Evolutionary conservation across 92 coral and sea anemone genomes (phyloP), one percentile per base, ranked within the genome.

Genomic region (Epizoanthus stellaris): DNA sequence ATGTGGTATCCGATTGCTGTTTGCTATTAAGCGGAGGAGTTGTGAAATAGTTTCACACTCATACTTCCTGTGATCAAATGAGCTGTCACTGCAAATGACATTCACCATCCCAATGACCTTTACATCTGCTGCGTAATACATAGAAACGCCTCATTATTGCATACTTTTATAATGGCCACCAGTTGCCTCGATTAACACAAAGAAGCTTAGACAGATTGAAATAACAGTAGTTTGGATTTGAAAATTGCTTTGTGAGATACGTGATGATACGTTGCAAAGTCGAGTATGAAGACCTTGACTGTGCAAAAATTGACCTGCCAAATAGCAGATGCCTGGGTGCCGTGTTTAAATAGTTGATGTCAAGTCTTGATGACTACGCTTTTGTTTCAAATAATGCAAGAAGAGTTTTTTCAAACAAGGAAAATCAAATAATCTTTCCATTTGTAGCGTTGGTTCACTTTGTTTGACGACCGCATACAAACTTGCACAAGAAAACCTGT

Each of bases 11-110:
- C 36, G 42, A 6, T 12, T 5, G 25, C 60, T 43, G 83, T 42
- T 79, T 42, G 25, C 23, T 21, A 4, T 14, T 43, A 12, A 39
- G n/a, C n/a, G 64, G 57, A 23, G 60, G 53, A 12, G 66, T 38
- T 63, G 43, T 11, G 25, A 79, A 79, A 79, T 43, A 38, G 40
- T 79, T 25, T 79, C 72, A 13, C 49, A 49, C 61, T 43, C 36
- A 30, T 30, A 34, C 65, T 45, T 61, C 83, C 73, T 79, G 83
- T 64, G 83, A n/a, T 70, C 64, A 45, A 79, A 79, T 64, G 73
- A 79, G 58, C 72, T 79, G 83, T 79, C 83, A 63, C n/a, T 42
- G 57, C 38, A 19, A 61, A 61, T 61, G 56, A 77, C 59, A 40
- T 42, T 38, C 25, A 9, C 9, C 45, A 70, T 42, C 1, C 81